These are phyloP conservation scores for Pararge aegeria DNA, from an alignment of 1,140 invertebrate species.

Conservation along the genomic window DNA sequence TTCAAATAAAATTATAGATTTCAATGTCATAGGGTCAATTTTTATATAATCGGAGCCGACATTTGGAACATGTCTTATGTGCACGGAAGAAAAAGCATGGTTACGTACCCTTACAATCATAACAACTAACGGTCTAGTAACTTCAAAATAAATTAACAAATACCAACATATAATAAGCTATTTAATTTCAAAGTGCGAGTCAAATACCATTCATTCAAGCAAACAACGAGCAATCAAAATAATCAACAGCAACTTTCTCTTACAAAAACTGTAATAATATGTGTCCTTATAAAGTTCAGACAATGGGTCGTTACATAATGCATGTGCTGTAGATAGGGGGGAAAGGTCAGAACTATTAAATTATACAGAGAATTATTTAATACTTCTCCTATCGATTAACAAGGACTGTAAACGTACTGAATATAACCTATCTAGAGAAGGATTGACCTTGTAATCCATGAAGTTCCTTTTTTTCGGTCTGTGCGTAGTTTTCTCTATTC, in stretches of 20 bases:
- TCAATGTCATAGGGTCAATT: no score
- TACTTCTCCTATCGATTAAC: not conserved
- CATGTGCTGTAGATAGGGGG: not conserved
- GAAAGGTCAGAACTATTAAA: constrained; percentile 7
- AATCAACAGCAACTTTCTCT: constrained; percentile 11
- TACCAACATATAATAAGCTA: not conserved
- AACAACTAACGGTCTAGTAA: not conserved
- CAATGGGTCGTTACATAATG: constrained; percentile 10
- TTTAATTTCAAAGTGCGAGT: not conserved
- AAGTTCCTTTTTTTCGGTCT: no score
- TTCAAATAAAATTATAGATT: no score
- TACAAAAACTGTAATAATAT: constrained; percentile 8
- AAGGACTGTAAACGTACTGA: no score
- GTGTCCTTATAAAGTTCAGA: constrained; percentile 9
- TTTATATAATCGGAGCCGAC: no score
- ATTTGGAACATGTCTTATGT: no score
- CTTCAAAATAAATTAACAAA: not conserved
- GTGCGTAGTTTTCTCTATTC: no score
- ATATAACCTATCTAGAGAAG: no score
- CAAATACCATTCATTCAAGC: constrained; percentile 3
- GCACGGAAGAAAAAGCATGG: not conserved
- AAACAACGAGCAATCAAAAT: constrained; percentile 1
- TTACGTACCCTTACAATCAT: not conserved
- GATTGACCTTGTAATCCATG: no score
- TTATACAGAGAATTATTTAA: not conserved